These are phyloP conservation scores for Capitella teleta DNA, from an alignment of 1,140 invertebrate species.

Conservation along the genomic window DNA sequence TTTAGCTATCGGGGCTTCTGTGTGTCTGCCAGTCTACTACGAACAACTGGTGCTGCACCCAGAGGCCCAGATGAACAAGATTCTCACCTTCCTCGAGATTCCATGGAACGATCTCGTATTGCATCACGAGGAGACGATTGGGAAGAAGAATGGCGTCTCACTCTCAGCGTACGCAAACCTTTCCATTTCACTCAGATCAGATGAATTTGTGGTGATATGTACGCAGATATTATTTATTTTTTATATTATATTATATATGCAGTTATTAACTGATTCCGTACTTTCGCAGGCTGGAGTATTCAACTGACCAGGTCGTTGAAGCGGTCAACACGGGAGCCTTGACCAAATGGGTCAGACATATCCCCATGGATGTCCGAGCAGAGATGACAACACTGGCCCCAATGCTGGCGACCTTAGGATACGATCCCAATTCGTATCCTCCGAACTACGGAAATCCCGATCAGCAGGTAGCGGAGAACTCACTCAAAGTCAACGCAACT, in stretches of 20 bases:
- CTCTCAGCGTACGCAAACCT: conserved; percentile 78
- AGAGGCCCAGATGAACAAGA: conserved; percentile 72
- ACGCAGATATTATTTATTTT: too few relatives aligned
- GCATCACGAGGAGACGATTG: conserved; percentile 94
- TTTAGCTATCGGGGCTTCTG: conserved; percentile 60
- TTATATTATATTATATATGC: too few relatives aligned
- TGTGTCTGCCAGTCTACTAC: conserved; percentile 86
- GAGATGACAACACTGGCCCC: conserved; percentile 86
- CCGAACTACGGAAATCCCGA: conserved; percentile 84
- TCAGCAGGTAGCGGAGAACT: conserved; percentile 57
- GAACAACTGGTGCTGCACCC: conserved; percentile 95
- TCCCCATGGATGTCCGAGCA: conserved; percentile 77
- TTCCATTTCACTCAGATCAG: too few relatives aligned
- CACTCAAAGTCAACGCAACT: too few relatives aligned
- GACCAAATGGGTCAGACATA: conserved; percentile 87
- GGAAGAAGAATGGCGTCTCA: conserved; percentile 82
- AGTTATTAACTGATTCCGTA: too few relatives aligned
- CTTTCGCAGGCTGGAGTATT: conserved; percentile 86
- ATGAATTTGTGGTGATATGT: too few relatives aligned
- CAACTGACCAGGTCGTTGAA: conserved; percentile 97
- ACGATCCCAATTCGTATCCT: conserved; percentile 86
- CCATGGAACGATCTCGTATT: conserved; percentile 92
- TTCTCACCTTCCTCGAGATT: conserved; percentile 80
- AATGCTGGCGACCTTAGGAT: conserved; percentile 78
- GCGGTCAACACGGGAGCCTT: conserved; percentile 93